Base-by-base conservation (phyloP, 1,140 invertebrate genomes). In the Drosophila subobscura region DNA sequence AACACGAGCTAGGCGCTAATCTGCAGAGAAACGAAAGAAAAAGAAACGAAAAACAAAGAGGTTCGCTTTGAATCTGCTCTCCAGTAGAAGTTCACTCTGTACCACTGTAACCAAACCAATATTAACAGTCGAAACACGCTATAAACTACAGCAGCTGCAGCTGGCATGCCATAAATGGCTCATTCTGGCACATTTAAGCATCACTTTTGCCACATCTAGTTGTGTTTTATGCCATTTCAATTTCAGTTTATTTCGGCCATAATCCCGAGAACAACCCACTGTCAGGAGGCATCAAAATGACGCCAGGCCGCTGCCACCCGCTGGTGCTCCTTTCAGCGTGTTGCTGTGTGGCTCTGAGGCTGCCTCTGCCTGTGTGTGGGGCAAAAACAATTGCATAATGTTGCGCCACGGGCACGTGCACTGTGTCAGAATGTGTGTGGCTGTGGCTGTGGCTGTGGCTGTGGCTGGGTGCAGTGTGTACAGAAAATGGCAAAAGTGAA, bases 321-420 rank as follows among this genome's bases (percentile, higher is more conserved):
- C 16, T 58, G 61, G 65, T 47, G 49, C 51, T 53, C 16, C 46
- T 40, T 44, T 47, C 52, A 8, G n/a, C 3, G 4, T 23, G 22
- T 37, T 20, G 10, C 10, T 37, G 20, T 47, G 29, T 45, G 37
- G 8, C 14, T 67, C 20, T 23, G 16, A 16, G 20, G 22, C 27
- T 33, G 5, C 55, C 14, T 53, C 12, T 41, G n/a, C 41, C n/a
- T 50, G 51, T n/a, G 29, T 53, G 56, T 54, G 67, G 14, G 50
- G 50, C 37, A 29, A 72, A 63, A 72, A 72, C 68, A 72, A 72
- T 72, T 72, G 70, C 68, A 72, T 72, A 72, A 72, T 44, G 33
- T 52, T 33, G 49, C 57, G 33, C 10, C 33, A 6, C 25, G 42
- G 25, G 57, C 66, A 67, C 49, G 55, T 66, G 63, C 47, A 25